Base-by-base conservation (phyloP, 1,140 invertebrate genomes). In the Drosophila pseudoananassae region DNA sequence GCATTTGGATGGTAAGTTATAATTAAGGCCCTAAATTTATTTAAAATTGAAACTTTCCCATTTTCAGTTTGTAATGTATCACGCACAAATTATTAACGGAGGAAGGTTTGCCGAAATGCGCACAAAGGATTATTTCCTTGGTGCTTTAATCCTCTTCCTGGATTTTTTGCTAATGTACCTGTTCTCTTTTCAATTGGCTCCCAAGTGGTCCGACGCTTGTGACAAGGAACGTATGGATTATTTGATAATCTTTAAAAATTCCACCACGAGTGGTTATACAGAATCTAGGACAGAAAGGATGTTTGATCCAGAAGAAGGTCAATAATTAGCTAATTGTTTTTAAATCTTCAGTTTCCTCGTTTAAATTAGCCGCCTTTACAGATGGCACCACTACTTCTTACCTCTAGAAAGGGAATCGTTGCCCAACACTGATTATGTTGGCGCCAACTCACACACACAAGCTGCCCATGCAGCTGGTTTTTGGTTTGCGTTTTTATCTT, bases 71-170 rank as follows among this genome's bases (percentile, higher is more conserved):
- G 23, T 85, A 9, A 85, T 85, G 81, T 85, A 85, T 10, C 81
- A 85, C 45, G 81, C 77, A 0, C 81, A 85, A 43, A 85, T 85
- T 45, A 81, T 85, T 0, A 85, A 85, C 15, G 81, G 81, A 2
- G 73, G 77, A 2, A 61, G 74, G 1, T 85, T 81, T 40, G 81
- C 81, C 10, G 81, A 85, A 51, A 85, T 85, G 49, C 81, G 81
- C 7, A 43, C 71, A 1, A 25, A 53, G 0, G 81, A 85, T 47
- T 81, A 60, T 38, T 63, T 75, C 6, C 31, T 85, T 43, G 81
- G 43, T 9, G 64, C 77, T 4, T 10, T 85, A 1, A 63, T 85
- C 20, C 50, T 85, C n/a, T 85, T 78, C 43, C 51, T 56, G 8
- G 81, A 85, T 25, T 85, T 85, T 46, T 20, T 85, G 2, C 40